Evolutionary conservation across 2,888 invertebrate species (phyloP).

Genomic region (Xestia sexstrigata): DNA sequence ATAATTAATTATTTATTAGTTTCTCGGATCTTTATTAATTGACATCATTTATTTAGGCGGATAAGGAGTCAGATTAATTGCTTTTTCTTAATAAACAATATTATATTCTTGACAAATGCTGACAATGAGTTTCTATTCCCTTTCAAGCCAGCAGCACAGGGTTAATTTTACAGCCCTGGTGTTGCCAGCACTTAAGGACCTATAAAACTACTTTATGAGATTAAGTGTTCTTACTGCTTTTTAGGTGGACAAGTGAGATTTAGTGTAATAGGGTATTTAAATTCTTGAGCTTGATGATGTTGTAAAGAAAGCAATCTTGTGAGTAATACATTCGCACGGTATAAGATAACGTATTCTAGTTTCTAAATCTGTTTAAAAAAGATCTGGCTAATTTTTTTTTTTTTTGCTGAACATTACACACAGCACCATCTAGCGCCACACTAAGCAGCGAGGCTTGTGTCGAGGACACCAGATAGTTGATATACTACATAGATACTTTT

Average conservation of each 20-base stretch:
- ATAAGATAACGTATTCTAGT: background rate
- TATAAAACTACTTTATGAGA: constrained; percentile 32
- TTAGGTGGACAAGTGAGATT: constrained; percentile 32
- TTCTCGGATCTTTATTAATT: constrained; percentile 78
- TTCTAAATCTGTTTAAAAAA: background rate
- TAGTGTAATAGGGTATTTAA: constrained; percentile 35
- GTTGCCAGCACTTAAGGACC: constrained; percentile 19
- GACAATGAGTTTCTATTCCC: constrained; percentile 58
- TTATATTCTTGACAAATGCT: constrained; percentile 69
- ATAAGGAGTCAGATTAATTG: constrained; percentile 77
- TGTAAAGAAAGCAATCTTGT: background rate
- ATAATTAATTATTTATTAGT: constrained; percentile 67
- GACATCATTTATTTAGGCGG: constrained; percentile 75
- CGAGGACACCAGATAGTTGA: too few relatives aligned
- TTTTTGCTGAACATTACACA: too few relatives aligned
- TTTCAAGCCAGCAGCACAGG: constrained; percentile 28
- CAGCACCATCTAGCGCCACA: too few relatives aligned
- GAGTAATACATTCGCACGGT: background rate
- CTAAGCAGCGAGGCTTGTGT: too few relatives aligned
- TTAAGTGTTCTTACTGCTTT: constrained; percentile 29
- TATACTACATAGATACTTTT: too few relatives aligned
- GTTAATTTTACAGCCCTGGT: constrained; percentile 33
- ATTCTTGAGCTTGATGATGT: constrained; percentile 24
- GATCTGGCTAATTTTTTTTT: too few relatives aligned
- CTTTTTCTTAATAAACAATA: constrained; percentile 77